phyloP scores from a whole-genome alignment of 2,797 vertebrate species.

The Cyprinodon diabolis region DNA sequence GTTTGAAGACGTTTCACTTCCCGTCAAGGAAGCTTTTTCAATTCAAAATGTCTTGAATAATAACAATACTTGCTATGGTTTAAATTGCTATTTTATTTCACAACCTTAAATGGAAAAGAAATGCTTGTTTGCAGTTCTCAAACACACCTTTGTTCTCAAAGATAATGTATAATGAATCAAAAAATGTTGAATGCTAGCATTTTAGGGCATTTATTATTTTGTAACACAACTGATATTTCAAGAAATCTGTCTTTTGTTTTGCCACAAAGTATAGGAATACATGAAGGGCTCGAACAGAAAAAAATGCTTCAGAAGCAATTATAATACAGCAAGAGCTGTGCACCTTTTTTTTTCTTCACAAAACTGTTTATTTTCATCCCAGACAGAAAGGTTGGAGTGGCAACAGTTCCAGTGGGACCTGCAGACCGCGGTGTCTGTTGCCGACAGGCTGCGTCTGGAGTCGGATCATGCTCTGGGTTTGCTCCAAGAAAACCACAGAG shows the following conservation, averaged over 20 bases:
- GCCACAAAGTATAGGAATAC: not conserved
- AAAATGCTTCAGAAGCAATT: not conserved
- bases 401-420: slow-evolving; percentile 82
- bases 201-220: not conserved
- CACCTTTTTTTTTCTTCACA: not conserved
- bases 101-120: not conserved
- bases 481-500: slow-evolving; percentile 58
- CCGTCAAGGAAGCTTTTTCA: no score
- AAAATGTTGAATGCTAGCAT: not conserved
- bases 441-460: slow-evolving; percentile 75
- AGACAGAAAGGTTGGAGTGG: slow-evolving; percentile 79
- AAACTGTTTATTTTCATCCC: slow-evolving; percentile 14
- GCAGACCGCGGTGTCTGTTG: slow-evolving; percentile 80
- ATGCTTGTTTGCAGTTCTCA: not conserved
- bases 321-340: not conserved
- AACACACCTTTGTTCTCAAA: not conserved
- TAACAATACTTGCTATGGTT: no score
- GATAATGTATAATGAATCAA: not conserved
- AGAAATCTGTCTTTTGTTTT: not conserved
- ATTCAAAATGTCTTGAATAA: no score
- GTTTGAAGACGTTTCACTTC: no score
- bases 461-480: slow-evolving; percentile 68
- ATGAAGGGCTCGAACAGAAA: not conserved
- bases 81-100: not conserved
- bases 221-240: no score